Percentiles rank a stretch among this genome's conserved stretches.
phyloP scores from a whole-genome alignment of 2,113 vertebrate genomes.

The Anolis sagrei region DNA sequence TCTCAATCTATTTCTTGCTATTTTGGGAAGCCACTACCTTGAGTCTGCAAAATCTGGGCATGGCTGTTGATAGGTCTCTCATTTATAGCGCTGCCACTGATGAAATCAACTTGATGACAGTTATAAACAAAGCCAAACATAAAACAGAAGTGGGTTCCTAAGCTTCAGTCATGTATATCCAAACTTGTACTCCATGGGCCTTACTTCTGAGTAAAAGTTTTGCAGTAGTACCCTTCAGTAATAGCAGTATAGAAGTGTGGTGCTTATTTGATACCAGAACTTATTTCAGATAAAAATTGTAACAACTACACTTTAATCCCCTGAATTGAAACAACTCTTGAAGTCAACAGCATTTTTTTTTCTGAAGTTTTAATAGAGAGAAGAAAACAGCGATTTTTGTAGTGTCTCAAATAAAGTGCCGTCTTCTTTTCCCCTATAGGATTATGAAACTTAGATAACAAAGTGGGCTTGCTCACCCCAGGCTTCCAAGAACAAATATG shows the following conservation, averaged over 20 bases:
- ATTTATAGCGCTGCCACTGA: no score
- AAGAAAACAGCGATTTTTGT: conserved; percentile 13
- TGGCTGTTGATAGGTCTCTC: no score
- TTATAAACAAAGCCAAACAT: background rate
- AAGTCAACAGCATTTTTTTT: conserved; percentile 37
- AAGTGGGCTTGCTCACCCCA: conserved; percentile 17
- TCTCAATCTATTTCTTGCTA: no score
- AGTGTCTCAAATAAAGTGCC: background rate
- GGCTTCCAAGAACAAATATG: conserved; percentile 3
- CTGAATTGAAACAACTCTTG: conserved; percentile 30
- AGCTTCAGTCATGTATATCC: background rate
- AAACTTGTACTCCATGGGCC: background rate
- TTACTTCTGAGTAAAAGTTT: background rate
- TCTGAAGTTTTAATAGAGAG: conserved; percentile 45
- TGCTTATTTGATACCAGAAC: background rate
- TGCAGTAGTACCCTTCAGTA: background rate
- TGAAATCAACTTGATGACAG: no score
- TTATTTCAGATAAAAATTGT: background rate
- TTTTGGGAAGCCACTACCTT: no score
- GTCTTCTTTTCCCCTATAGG: conserved; percentile 4
- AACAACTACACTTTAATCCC: conserved; percentile 25
- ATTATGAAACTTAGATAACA: conserved; percentile 36
- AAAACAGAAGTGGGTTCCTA: background rate
- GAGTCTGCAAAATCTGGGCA: no score
- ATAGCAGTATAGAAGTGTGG: background rate